These are phyloP conservation scores for Branchipolynoe longqiensis DNA, from an alignment of 2,888 invertebrate species.

Conservation along the genomic window DNA sequence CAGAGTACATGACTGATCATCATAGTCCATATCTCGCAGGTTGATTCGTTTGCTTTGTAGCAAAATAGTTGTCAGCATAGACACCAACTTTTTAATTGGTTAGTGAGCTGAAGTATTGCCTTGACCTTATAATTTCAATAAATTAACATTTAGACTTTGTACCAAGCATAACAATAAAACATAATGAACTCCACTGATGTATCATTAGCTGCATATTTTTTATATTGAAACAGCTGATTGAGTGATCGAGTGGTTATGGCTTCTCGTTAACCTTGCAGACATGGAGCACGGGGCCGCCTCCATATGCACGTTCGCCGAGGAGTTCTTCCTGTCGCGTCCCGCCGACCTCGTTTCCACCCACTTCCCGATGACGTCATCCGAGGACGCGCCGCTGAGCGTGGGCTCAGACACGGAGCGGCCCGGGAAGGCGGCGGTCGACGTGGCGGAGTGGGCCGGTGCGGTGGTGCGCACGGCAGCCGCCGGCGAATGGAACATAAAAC, in stretches of 20 bases:
- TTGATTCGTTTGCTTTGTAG: too few species aligned
- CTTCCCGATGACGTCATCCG: conserved; percentile 4
- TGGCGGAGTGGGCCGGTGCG: neutral
- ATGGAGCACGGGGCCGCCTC: neutral
- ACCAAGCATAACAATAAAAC: too few species aligned
- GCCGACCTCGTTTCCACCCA: conserved; percentile 20
- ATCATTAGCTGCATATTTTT: neutral
- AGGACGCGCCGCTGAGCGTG: neutral
- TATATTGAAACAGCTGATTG: too few species aligned
- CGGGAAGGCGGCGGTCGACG: neutral
- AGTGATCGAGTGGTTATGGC: neutral
- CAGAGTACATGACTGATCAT: too few species aligned
- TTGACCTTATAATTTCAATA: too few species aligned
- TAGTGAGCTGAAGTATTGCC: too few species aligned
- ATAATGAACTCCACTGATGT: neutral
- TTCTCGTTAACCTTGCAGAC: neutral
- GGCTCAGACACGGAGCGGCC: conserved; percentile 21
- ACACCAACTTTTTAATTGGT: too few species aligned
- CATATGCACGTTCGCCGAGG: neutral
- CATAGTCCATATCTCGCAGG: too few species aligned
- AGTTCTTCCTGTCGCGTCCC: conserved; percentile 31
- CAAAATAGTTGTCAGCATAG: too few species aligned
- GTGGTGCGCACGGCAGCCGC: conserved; percentile 7
- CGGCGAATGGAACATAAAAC: conserved; percentile 38
- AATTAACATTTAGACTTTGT: too few species aligned